Conservation (phyloP, 2,888 invertebrate species). For the Ochlodes sylvanus region DNA sequence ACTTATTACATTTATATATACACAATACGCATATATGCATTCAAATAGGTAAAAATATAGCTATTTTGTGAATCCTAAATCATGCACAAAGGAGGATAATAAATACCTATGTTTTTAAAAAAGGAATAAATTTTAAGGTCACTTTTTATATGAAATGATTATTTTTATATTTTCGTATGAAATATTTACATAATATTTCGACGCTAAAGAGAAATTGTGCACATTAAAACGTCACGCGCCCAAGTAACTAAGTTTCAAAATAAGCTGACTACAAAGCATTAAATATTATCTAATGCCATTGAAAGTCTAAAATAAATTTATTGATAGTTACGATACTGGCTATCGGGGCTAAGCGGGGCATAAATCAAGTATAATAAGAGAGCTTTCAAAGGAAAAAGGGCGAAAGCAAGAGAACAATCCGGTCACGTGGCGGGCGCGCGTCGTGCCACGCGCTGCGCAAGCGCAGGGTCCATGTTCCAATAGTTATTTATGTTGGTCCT, state of each 20-base stretch:
- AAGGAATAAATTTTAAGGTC: no score
- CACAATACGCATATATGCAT: no score
- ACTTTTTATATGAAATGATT: no score
- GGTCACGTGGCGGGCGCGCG: conserved; percentile 81
- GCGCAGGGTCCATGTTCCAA: conserved; percentile 57
- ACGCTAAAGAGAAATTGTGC: neutral
- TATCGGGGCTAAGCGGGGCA: conserved; percentile 35
- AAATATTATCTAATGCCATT: conserved; percentile 18
- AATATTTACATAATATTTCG: no score
- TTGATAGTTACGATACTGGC: conserved; percentile 22
- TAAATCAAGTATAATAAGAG: conserved; percentile 45
- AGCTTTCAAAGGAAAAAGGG: conserved; percentile 71
- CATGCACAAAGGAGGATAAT: no score
- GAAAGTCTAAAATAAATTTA: conserved; percentile 26
- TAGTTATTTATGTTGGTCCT: conserved; percentile 66
- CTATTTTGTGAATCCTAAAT: no score
- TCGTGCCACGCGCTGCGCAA: conserved; percentile 73
- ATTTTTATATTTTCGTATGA: no score
- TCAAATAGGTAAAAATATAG: no score
- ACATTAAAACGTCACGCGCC: neutral
- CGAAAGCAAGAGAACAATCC: conserved; percentile 66
- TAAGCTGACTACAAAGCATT: conserved; percentile 23
- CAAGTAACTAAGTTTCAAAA: conserved; percentile 12
- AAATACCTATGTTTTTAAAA: no score
- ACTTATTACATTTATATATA: no score